phyloP scores from a whole-genome alignment of 2,888 invertebrate species.

The Morpho helenor region DNA sequence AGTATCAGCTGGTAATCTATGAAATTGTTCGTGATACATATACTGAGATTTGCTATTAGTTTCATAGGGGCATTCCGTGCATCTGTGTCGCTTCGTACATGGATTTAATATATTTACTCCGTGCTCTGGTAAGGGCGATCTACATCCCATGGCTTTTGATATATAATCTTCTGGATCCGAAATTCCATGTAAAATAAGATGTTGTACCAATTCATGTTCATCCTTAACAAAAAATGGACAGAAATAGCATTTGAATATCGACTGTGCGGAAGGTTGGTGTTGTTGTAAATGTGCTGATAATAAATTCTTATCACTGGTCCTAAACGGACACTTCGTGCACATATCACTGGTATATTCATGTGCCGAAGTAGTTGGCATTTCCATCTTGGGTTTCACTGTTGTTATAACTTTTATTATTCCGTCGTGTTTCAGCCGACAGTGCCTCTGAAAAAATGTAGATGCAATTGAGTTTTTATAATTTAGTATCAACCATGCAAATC shows the following conservation, averaged over 20 bases:
- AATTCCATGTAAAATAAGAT: slow-evolving; percentile 82
- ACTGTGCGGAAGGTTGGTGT: slow-evolving; percentile 83
- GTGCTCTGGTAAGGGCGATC: slow-evolving; percentile 48
- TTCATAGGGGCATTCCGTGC: slow-evolving; percentile 90
- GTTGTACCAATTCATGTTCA: slow-evolving; percentile 83
- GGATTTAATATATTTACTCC: slow-evolving; percentile 36
- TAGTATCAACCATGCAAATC: neutral
- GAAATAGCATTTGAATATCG: slow-evolving; percentile 87
- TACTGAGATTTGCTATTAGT: slow-evolving; percentile 92
- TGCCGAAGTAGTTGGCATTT: slow-evolving; percentile 46
- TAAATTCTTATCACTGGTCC: slow-evolving; percentile 76
- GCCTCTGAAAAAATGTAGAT: slow-evolving; percentile 77
- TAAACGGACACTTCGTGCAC: slow-evolving; percentile 87
- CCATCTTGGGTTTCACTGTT: slow-evolving; percentile 70
- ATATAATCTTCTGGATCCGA: slow-evolving; percentile 78
- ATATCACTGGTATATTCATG: slow-evolving; percentile 50
- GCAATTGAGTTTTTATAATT: neutral
- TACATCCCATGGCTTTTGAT: slow-evolving; percentile 62
- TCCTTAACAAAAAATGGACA: slow-evolving; percentile 89
- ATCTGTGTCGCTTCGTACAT: slow-evolving; percentile 84
- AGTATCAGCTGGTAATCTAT: slow-evolving; percentile 83
- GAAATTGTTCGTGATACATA: slow-evolving; percentile 92
- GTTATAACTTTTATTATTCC: slow-evolving; percentile 85
- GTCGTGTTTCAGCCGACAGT: slow-evolving; percentile 88
- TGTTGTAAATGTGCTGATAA: slow-evolving; percentile 83